phyloP scores from a whole-genome alignment of 2,113 vertebrate genomes.

The Myxocyprinus asiaticus region DNA sequence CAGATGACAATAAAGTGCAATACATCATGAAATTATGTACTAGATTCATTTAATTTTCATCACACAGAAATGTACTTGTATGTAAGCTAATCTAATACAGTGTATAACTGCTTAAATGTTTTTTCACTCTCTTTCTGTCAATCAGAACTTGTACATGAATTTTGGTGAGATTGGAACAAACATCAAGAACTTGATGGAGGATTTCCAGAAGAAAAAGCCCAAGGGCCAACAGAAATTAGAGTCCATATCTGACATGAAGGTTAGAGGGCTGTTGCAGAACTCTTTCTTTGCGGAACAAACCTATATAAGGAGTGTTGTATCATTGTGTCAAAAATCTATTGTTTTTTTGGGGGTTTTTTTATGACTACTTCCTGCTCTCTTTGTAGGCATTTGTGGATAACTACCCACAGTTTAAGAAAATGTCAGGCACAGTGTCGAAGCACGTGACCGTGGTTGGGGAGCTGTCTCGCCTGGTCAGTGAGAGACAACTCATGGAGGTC shows the following conservation, averaged over 20 bases:
- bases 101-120: background rate
- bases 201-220: constrained; percentile 93
- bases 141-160: constrained; percentile 95
- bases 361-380: background rate
- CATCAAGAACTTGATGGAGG: constrained; percentile 98
- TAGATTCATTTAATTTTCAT: too few species aligned
- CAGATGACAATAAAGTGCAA: background rate
- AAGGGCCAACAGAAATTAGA: constrained; percentile 95
- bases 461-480: constrained; percentile 84
- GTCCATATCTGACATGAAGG: constrained; percentile 97
- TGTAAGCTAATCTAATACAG: background rate
- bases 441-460: constrained; percentile 97
- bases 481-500: constrained; percentile 86
- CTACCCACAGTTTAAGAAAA: constrained; percentile 98
- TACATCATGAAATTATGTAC: background rate
- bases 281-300: too few species aligned
- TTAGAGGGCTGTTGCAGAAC: constrained; percentile 41
- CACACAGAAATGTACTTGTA: too few species aligned
- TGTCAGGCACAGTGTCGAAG: constrained; percentile 95
- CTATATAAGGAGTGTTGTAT: too few species aligned
- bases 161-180: constrained; percentile 97
- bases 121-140: background rate
- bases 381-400: constrained; percentile 93
- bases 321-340: too few species aligned
- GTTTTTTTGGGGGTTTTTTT: too few species aligned